Evolutionary conservation across 2,888 invertebrate species (phyloP), one percentile per base, ranked within the genome.

Genomic region (Rotaria magnacalcarata): DNA sequence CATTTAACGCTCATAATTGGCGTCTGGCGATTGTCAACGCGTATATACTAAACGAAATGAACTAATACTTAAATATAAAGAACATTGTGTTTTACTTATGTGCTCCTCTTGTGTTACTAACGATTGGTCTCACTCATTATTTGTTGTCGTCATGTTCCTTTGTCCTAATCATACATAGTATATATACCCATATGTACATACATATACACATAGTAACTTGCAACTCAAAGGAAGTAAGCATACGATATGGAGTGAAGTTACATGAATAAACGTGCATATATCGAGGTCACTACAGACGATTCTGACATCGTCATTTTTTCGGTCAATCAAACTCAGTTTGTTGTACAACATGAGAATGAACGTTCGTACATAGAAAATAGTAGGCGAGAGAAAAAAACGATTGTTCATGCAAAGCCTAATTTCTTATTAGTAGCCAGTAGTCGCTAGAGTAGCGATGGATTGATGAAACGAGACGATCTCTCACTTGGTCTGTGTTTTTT

Each of bases 1-100:
- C 19, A 67, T 67, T 34, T 67, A 14, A 67, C 67, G 67, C 67
- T 67, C 27, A 34, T 67, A 67, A 67, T 67, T 67, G 67, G 34
- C 34, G 67, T 67, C 67, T 67, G 67, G 67, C 67, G 67, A 67
- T 41, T 67, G 34, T 67, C 34, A 67, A 34, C 34, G 34, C 4
- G 24, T n/a, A 60, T 14, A 34, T 34, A 50, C 10, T 50, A 67
- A 67, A 19, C 27, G 27, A 34, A 67, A 11, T 0, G 34, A 67
- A 67, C 67, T 14, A 67, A 67, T 41, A 67, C 19, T 67, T 67
- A 19, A 67, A 14, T 41, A 41, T 41, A 67, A 60, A 41, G 16
- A 27, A 67, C 67, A 34, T 34, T 34, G n/a, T 60, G n/a, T 10
- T 60, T 60, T 60, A 60, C 58, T 60, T 24, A 8, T 56, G 8